Evolutionary conservation across 2,888 invertebrate species (phyloP).

Genomic region (Stenolophus ochropezus): DNA sequence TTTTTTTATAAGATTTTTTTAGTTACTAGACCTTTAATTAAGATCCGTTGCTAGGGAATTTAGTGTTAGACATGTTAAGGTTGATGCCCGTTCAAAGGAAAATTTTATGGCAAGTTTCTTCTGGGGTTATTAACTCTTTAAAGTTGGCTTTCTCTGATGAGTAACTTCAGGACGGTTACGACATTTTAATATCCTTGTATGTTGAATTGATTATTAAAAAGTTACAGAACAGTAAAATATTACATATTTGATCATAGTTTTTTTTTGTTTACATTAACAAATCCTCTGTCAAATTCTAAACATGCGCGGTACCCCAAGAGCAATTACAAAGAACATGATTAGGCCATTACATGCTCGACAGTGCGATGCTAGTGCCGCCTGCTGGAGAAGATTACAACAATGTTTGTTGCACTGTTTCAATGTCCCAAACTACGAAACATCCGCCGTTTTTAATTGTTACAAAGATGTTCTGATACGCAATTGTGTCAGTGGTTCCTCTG

Average conservation of each 20-base stretch:
- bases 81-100: conserved; percentile 1
- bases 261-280: too few species aligned
- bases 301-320: background rate
- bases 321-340: conserved; percentile 46
- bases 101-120: background rate
- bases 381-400: background rate
- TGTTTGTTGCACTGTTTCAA: background rate
- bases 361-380: background rate
- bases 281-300: background rate
- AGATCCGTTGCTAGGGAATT: background rate
- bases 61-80: background rate
- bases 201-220: background rate
- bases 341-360: conserved; percentile 46
- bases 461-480: background rate
- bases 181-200: conserved; percentile 1
- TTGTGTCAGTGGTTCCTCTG: conserved; percentile 1
- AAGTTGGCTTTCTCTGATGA: conserved; percentile 7
- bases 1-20: background rate
- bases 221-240: too few species aligned
- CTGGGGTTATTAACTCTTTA: conserved; percentile 25
- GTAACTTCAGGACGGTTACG: background rate
- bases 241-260: too few species aligned
- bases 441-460: background rate
- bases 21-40: background rate
- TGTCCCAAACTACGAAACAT: background rate